These are phyloP conservation scores for Pseudocheirus occidentalis DNA, from an alignment of 2,797 vertebrate genomes.

Conservation along the genomic window DNA sequence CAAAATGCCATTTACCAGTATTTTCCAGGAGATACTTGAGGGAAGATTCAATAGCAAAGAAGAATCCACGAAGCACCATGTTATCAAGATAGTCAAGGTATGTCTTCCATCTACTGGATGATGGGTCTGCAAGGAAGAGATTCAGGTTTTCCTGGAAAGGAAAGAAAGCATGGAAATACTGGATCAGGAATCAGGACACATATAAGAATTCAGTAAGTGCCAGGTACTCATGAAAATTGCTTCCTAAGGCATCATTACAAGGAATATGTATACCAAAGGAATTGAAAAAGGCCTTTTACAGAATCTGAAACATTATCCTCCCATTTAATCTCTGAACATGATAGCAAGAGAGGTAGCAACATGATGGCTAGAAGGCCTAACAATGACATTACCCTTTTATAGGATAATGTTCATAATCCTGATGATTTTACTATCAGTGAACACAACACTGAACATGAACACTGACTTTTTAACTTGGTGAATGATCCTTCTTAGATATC, in stretches of 20 bases:
- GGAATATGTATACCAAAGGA: background rate
- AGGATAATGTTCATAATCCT: background rate
- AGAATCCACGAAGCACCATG: conserved; percentile 93
- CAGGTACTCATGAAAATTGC: background rate
- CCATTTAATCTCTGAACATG: background rate
- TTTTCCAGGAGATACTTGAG: conserved; percentile 94
- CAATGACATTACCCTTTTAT: background rate
- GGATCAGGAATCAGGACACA: background rate
- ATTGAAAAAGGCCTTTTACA: background rate
- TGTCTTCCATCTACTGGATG: conserved; percentile 89
- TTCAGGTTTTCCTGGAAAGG: conserved; percentile 88
- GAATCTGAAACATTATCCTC: background rate
- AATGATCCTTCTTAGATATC: background rate
- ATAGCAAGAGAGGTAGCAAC: background rate
- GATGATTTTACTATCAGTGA: background rate
- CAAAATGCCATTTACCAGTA: conserved; percentile 86
- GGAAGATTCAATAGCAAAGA: conserved; percentile 90
- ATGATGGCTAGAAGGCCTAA: background rate
- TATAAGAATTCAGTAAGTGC: background rate
- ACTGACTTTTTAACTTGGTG: background rate
- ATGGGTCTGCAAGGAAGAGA: conserved; percentile 88
- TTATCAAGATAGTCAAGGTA: conserved; percentile 93
- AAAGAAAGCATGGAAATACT: conserved; percentile 40
- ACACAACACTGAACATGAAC: background rate
- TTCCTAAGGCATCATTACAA: background rate